Evolutionary conservation across 2,888 invertebrate genomes (phyloP).

Genomic region (Pyrochroa serraticornis): DNA sequence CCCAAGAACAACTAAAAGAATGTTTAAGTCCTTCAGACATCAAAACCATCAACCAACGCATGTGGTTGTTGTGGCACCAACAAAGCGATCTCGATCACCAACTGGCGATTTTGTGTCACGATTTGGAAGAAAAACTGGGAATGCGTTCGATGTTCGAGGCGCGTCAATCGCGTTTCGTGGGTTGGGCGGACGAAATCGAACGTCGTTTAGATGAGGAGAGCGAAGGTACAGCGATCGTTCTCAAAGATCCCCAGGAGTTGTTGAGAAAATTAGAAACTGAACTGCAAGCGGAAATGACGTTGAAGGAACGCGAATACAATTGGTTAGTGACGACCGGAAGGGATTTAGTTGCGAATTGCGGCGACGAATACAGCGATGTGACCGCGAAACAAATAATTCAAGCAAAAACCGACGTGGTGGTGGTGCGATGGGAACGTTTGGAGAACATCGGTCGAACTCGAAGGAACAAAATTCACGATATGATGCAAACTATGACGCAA

Average conservation of each 20-base stretch:
- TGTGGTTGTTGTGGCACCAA: conserved; percentile 80
- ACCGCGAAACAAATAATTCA: conserved; percentile 65
- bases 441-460: conserved; percentile 69
- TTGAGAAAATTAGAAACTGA: conserved; percentile 75
- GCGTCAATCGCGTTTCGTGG: conserved; percentile 67
- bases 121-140: conserved; percentile 76
- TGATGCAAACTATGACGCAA: conserved; percentile 72
- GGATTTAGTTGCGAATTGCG: conserved; percentile 68
- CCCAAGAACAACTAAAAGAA: conserved; percentile 83
- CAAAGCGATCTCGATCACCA: conserved; percentile 83
- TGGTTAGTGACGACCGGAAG: conserved; percentile 76
- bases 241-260: conserved; percentile 74
- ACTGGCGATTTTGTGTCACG: conserved; percentile 72
- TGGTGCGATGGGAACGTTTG: conserved; percentile 78
- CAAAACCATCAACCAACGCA: conserved; percentile 77
- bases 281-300: conserved; percentile 73
- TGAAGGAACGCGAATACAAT: conserved; percentile 78
- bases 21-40: conserved; percentile 84
- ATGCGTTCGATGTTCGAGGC: conserved; percentile 74
- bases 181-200: conserved; percentile 76
- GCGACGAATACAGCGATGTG: conserved; percentile 67
- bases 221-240: conserved; percentile 43
- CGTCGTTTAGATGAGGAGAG: conserved; percentile 66
- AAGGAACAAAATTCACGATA: conserved; percentile 74
- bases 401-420: conserved; percentile 64